phyloP scores from a whole-genome alignment of 2,797 vertebrate species.

The Rhynchotus rufescens region DNA sequence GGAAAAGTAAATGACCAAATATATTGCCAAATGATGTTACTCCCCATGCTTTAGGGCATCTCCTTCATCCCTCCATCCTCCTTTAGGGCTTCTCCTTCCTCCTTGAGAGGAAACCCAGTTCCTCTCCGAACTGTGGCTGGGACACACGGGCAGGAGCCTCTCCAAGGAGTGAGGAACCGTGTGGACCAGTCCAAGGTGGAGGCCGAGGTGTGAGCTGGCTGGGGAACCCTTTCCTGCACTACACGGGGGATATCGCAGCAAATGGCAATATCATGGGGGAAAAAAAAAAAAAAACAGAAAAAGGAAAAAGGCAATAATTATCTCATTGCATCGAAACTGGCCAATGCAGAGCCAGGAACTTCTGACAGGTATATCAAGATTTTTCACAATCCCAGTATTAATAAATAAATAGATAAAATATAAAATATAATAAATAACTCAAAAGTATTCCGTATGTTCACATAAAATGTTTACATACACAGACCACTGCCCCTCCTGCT shows the following conservation, averaged over 20 bases:
- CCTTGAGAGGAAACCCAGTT: neutral
- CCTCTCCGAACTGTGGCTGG: rapidly evolving
- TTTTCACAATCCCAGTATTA: neutral
- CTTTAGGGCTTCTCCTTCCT: neutral
- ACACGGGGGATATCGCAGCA: neutral
- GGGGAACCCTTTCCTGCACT: neutral
- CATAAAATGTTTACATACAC: neutral
- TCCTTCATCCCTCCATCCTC: neutral
- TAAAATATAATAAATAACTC: neutral
- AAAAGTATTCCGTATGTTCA: neutral
- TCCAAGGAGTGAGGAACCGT: neutral
- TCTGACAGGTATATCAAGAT: neutral
- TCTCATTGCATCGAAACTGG: neutral
- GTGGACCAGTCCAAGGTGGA: neutral
- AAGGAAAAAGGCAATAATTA: neutral
- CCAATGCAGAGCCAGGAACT: neutral
- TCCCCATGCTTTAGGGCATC: neutral
- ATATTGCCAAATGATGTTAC: neutral
- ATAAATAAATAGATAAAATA: too few relatives aligned
- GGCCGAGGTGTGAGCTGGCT: neutral
- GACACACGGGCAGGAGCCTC: neutral
- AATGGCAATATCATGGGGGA: neutral
- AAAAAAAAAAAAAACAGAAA: neutral
- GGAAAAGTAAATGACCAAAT: constrained; percentile 29
- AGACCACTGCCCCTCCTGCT: neutral